A percentile compares a stretch with the other conserved stretches of the same genome.
phyloP scores from a whole-genome alignment of 2,113 vertebrate genomes.

The Epinephelus moara region DNA sequence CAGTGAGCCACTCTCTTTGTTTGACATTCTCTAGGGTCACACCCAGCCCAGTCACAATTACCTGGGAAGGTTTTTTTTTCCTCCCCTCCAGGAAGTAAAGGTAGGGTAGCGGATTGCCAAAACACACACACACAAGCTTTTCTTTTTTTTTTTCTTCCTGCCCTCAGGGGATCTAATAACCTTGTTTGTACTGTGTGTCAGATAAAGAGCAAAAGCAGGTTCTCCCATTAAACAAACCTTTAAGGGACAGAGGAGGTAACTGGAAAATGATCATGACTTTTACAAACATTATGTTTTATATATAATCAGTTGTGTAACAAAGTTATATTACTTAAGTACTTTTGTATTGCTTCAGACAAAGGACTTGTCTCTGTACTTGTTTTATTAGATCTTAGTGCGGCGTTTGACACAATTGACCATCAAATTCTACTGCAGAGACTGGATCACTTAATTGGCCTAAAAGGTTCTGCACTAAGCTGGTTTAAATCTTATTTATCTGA shows the following conservation, averaged over 20 bases:
- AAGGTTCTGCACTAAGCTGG: too few relatives aligned
- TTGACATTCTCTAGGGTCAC: slow-evolving; percentile 86
- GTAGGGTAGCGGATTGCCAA: slow-evolving; percentile 23
- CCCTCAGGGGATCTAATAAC: slow-evolving; percentile 56
- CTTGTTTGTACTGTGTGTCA: slow-evolving; percentile 57
- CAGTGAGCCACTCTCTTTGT: slow-evolving; percentile 69
- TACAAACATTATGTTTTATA: not conserved
- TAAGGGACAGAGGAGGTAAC: not conserved
- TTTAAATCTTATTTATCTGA: too few relatives aligned
- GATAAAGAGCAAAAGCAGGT: slow-evolving; percentile 53
- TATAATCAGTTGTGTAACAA: not conserved
- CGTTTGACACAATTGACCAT: too few relatives aligned
- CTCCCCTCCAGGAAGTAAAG: slow-evolving; percentile 59
- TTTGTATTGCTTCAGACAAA: too few relatives aligned
- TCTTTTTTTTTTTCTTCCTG: not conserved
- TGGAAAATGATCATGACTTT: not conserved
- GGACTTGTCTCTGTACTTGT: too few relatives aligned
- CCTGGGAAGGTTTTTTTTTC: slow-evolving; percentile 45
- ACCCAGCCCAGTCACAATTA: slow-evolving; percentile 84
- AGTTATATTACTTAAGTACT: too few relatives aligned
- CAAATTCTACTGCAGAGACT: too few relatives aligned
- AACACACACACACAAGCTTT: not conserved
- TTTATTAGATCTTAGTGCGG: too few relatives aligned
- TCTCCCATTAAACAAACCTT: slow-evolving; percentile 31
- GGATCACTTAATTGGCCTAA: too few relatives aligned